Evolutionary conservation across 2,797 vertebrate genomes (phyloP).

Genomic region (Sarcophilus harrisii): DNA sequence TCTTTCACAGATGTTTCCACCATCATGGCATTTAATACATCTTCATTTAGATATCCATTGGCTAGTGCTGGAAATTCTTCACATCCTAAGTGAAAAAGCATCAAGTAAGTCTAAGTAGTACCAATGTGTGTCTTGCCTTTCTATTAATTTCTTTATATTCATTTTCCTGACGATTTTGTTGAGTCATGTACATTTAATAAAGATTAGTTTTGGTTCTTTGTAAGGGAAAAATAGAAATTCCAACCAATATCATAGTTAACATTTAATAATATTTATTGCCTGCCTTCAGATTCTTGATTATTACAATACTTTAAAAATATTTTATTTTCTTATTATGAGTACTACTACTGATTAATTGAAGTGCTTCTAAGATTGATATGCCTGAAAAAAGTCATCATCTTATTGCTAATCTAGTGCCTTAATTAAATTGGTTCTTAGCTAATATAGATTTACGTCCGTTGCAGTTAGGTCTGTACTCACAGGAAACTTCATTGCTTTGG

Average conservation of each 20-base stretch:
- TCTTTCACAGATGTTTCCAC: conserved; percentile 91
- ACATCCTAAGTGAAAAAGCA: conserved; percentile 92
- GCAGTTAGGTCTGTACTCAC: not conserved
- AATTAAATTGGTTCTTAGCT: not conserved
- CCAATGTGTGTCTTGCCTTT: conserved; percentile 3
- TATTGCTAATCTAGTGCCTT: not conserved
- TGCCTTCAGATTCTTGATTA: not conserved
- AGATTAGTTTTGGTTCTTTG: not conserved
- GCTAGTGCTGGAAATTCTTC: conserved; percentile 94
- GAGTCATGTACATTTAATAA: not conserved
- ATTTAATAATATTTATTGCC: not conserved
- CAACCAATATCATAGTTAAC: not conserved
- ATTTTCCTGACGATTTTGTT: not conserved
- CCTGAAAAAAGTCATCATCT: not conserved
- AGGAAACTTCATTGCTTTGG: not conserved
- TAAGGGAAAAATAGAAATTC: not conserved
- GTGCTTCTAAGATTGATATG: not conserved
- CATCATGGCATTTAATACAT: conserved; percentile 97
- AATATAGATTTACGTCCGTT: not conserved
- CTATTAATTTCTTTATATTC: conserved; percentile 35
- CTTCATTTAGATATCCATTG: conserved; percentile 96
- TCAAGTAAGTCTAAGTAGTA: conserved; percentile 86
- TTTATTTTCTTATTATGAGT: not conserved
- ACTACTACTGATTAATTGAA: not conserved
- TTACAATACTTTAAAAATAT: not conserved